These are phyloP conservation scores for Brachionus calyciflorus DNA, from an alignment of 1,140 invertebrate genomes.

Conservation along the genomic window DNA sequence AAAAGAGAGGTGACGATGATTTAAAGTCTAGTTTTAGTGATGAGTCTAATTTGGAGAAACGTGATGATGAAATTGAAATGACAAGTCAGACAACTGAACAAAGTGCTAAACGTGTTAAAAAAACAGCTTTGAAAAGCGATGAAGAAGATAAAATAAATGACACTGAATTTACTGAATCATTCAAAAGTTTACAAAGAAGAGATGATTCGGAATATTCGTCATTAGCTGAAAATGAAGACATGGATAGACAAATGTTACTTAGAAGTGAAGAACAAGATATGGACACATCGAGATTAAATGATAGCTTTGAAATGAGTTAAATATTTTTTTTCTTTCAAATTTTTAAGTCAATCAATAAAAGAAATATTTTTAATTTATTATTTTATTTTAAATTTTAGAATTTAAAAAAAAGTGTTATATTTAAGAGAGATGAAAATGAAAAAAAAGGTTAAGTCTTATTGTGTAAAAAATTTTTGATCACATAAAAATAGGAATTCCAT, in stretches of 20 bases:
- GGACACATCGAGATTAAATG: not conserved
- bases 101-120: not conserved
- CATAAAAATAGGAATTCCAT: too few species aligned
- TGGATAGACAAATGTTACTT: not conserved
- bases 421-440: too few species aligned
- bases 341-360: too few species aligned
- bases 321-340: too few species aligned
- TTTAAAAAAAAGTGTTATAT: too few species aligned
- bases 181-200: slow-evolving; percentile 4
- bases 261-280: not conserved
- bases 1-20: not conserved
- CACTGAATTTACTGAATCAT: slow-evolving; percentile 19
- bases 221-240: not conserved
- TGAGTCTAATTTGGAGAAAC: slow-evolving; percentile 24
- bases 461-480: too few species aligned
- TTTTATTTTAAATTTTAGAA: too few species aligned
- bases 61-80: not conserved
- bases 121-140: not conserved
- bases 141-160: slow-evolving; percentile 34
- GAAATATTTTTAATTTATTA: too few species aligned
- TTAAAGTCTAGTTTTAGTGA: not conserved
- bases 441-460: too few species aligned
- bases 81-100: not conserved
- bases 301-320: not conserved
- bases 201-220: not conserved